Base-by-base conservation (phyloP, 2,797 vertebrate genomes). In the Microcaecilia unicolor region DNA sequence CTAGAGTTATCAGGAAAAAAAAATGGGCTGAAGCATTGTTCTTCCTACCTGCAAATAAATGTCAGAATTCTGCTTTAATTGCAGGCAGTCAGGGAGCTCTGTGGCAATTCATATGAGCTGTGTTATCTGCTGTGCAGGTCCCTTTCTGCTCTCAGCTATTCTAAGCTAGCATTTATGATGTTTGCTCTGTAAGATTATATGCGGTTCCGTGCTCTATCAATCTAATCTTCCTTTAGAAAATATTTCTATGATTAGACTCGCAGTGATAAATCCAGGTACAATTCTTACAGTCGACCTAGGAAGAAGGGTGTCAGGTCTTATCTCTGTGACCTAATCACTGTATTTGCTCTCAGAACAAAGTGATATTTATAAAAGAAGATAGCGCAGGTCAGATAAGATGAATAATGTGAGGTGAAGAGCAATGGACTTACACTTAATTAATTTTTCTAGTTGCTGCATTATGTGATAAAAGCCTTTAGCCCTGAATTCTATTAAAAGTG, bases 151-250 rank as follows among this genome's bases (percentile, higher is more conserved):
- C 60, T 68, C n/a, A n/a, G n/a, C n/a, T n/a, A n/a, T n/a, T n/a
- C n/a, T n/a, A n/a, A n/a, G 55, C 63, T 57, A 55, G 18, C 67
- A 57, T 61, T 37, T 57, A 63, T 65, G n/a, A n/a, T 61, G 58
- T 64, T 72, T 69, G 61, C 56, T 55, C 42, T 45, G 25, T 39
- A 44, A 45, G 50, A 51, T 54, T 47, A 51, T 56, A 61, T 58
- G 34, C 35, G 57, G 31, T 5, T 34, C 48, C 14, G 47, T 15
- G 47, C n/a, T 55, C 53, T 48, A 57, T 55, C 37, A 49, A 27
- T 45, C 3, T 28, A 37, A 25, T 47, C 48, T 28, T 48, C 28
- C 44, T 46, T 34, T 48, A 53, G 44, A 48, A 41, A 22, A 34
- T 1, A 0, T 18, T 34, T 41, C 36, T 56, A 41, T 51, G 44